Percentiles rank a stretch among this genome's conserved stretches.
phyloP scores from a whole-genome alignment of 1,140 invertebrate species.

The Nylanderia fulva region DNA sequence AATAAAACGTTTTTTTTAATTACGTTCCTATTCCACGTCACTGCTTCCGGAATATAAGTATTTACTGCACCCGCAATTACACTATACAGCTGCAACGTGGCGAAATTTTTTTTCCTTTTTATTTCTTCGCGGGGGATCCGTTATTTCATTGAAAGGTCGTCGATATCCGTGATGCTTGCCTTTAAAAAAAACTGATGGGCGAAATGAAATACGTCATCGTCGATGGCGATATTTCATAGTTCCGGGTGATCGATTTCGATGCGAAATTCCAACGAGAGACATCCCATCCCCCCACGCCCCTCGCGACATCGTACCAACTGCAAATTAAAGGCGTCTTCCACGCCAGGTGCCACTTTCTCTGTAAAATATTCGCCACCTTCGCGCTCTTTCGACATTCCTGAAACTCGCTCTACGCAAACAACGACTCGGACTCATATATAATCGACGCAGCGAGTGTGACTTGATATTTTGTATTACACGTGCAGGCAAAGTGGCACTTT shows the following conservation, averaged over 20 bases:
- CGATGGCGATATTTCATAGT: constrained; percentile 72
- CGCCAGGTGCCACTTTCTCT: constrained; percentile 3
- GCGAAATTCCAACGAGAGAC: constrained; percentile 63
- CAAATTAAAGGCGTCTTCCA: constrained; percentile 65
- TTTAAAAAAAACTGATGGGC: constrained; percentile 68
- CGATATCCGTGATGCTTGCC: constrained; percentile 73
- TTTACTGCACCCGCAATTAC: constrained; percentile 52
- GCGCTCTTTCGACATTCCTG: constrained; percentile 11
- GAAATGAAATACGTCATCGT: constrained; percentile 74
- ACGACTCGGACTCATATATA: constrained; percentile 29
- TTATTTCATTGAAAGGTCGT: constrained; percentile 71
- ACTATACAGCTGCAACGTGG: constrained; percentile 44
- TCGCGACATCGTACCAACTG: constrained; percentile 36
- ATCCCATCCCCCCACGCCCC: constrained; percentile 15
- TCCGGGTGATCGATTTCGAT: constrained; percentile 70
- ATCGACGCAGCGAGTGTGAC: neutral
- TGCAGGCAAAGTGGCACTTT: too few relatives aligned
- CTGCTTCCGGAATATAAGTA: constrained; percentile 14
- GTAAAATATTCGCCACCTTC: constrained; percentile 21
- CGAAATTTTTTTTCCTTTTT: constrained; percentile 58
- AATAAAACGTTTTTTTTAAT: constrained; percentile 39
- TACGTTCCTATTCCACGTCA: neutral
- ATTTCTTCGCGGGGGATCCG: constrained; percentile 63
- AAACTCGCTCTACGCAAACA: constrained; percentile 36
- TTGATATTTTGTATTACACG: too few relatives aligned